phyloP scores from a whole-genome alignment of 1,140 invertebrate species.

The Pseudomyrmex pallidus region DNA sequence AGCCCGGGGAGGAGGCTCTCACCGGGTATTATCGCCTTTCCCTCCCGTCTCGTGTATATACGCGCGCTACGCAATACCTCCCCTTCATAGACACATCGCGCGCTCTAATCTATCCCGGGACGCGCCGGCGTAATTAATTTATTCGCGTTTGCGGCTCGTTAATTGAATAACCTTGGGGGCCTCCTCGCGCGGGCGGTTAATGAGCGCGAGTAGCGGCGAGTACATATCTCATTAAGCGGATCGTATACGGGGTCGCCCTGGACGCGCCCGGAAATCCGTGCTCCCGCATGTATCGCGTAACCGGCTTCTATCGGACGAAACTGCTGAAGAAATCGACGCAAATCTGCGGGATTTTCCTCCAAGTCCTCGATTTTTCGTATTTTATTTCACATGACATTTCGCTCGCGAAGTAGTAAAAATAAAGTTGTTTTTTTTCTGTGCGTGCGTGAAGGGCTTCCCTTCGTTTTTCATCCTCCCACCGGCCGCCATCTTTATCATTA shows the following conservation, averaged over 20 bases:
- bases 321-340: too few relatives aligned
- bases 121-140: conserved; percentile 67
- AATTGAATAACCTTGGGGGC: conserved; percentile 47
- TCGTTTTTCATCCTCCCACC: conserved; percentile 13
- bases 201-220: conserved; percentile 46
- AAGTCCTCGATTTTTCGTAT: not conserved
- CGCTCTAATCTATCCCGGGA: conserved; percentile 55
- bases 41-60: not conserved
- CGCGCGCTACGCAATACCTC: conserved; percentile 52
- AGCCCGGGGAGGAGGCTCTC: conserved; percentile 46
- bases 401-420: not conserved
- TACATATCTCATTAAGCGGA: conserved; percentile 35
- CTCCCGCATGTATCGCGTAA: not conserved
- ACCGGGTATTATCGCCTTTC: conserved; percentile 23
- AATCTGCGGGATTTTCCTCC: too few relatives aligned
- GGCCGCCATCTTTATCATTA: conserved; percentile 55
- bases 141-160: conserved; percentile 54
- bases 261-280: conserved; percentile 22
- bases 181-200: conserved; percentile 20
- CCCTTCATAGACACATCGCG: conserved; percentile 43
- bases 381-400: not conserved
- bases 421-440: not conserved
- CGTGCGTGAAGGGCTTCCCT: not conserved
- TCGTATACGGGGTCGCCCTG: conserved; percentile 1
- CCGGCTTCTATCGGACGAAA: not conserved